phyloP scores from a whole-genome alignment of 1,140 invertebrate genomes.

The Drosophila athabasca region DNA sequence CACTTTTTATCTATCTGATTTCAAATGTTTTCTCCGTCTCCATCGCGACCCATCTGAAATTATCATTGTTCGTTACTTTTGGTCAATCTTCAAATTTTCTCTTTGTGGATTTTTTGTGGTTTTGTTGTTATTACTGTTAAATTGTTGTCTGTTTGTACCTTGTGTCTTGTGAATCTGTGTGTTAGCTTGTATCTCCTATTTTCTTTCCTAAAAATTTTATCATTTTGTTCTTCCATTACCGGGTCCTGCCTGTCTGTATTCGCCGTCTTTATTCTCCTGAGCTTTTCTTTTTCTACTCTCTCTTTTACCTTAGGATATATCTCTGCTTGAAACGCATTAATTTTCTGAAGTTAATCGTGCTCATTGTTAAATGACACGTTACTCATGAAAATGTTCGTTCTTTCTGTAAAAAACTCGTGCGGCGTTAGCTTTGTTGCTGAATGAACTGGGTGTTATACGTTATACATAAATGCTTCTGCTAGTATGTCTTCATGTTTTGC shows the following conservation, averaged over 20 bases:
- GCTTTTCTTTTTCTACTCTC: background rate
- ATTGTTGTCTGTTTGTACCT: background rate
- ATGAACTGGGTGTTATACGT: no score
- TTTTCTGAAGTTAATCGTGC: no score
- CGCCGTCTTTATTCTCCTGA: background rate
- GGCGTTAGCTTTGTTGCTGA: no score
- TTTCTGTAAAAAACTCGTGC: no score
- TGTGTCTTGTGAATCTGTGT: background rate
- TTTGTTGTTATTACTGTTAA: background rate
- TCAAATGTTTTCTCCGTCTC: no score
- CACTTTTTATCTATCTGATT: no score
- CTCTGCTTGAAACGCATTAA: no score
- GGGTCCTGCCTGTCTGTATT: background rate
- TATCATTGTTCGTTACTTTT: background rate
- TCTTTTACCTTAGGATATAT: no score
- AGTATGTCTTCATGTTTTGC: no score
- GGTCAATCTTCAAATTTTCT: background rate
- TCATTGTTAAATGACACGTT: no score
- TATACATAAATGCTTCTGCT: no score
- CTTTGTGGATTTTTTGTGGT: background rate
- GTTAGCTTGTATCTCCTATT: constrained; percentile 3
- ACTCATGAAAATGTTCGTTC: no score
- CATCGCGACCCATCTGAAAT: constrained; percentile 5
- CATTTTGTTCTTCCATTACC: background rate
- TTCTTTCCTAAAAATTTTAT: constrained; percentile 2